Conservation (phyloP, 2,797 vertebrate genomes). For the Gila robusta region DNA sequence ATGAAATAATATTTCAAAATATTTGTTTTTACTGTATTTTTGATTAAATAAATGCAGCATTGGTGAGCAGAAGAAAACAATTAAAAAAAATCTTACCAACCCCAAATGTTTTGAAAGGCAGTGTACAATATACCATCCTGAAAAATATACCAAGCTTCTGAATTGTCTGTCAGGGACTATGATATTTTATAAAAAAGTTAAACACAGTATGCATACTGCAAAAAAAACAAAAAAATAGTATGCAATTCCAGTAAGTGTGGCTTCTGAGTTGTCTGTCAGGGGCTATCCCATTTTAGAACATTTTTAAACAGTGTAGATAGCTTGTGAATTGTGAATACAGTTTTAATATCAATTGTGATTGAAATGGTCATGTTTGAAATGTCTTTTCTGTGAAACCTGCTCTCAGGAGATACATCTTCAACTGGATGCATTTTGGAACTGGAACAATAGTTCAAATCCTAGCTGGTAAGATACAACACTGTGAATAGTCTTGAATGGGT, state of each 20-base stretch:
- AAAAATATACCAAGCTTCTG: neutral
- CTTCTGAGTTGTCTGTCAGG: neutral
- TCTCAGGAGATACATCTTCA: slow-evolving; percentile 84
- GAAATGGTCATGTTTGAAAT: neutral
- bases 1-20: no score
- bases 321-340: neutral
- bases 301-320: neutral
- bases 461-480: slow-evolving; percentile 78
- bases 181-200: neutral
- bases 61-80: neutral
- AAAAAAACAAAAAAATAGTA: neutral
- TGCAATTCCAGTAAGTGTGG: neutral
- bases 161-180: neutral
- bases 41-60: neutral
- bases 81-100: neutral
- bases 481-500: neutral
- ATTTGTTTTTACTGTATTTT: neutral
- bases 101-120: neutral
- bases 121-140: neutral
- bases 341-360: neutral
- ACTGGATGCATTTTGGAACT: slow-evolving; percentile 84
- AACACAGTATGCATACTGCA: neutral
- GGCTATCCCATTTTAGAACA: neutral
- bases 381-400: slow-evolving; percentile 15
- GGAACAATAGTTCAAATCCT: slow-evolving; percentile 83